Base-by-base conservation (phyloP, 2,113 vertebrate species). In the Callipepla squamata region DNA sequence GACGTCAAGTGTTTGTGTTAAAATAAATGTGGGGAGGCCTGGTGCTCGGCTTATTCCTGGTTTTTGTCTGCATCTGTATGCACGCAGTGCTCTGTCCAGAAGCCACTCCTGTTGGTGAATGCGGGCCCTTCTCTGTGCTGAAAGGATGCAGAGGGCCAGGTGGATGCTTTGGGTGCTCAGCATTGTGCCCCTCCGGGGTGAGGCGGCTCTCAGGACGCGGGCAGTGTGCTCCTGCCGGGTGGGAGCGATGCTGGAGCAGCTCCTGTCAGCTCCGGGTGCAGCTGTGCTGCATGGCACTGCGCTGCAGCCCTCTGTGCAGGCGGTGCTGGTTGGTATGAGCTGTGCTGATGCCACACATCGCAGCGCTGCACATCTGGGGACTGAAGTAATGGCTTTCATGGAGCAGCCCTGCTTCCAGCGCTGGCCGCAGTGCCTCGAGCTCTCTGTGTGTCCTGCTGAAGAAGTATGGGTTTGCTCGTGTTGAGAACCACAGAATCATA, bases 11-110 rank as follows among this genome's bases (percentile, higher is more conserved):
- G 72, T 4, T 23, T 5, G 50, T 7, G n/a, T 1, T 7, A 2
- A 38, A 72, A 5, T 61, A 53, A 5, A 19, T 7, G 11, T 26
- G 6, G 45, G 21, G 2, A 30, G 51, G 44, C 69, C 55, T 47
- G 9, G 0, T 2, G 0, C 1, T 6, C 45, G 5, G 44, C 1
- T 18, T 1, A 11, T 15, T 48, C 0, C 74, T 17, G 0, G 1
- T 9, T 65, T 76, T n/a, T 13, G 10, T 8, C 21, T 9, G 2
- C 1, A 2, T 5, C 22, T 18, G 0, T 6, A 0, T 1, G 0
- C 3, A 1, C 1, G 0, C 4, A 2, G 26, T 5, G 0, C 22
- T 51, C 40, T 7, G 32, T 4, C 4, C 2, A 1, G 26, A 25
- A 2, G 18, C 19, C 34, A 53, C 19, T 2, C 45, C 47, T 11